These are phyloP conservation scores for Portunus trituberculatus DNA, from an alignment of 1,140 invertebrate species.

Conservation along the genomic window DNA sequence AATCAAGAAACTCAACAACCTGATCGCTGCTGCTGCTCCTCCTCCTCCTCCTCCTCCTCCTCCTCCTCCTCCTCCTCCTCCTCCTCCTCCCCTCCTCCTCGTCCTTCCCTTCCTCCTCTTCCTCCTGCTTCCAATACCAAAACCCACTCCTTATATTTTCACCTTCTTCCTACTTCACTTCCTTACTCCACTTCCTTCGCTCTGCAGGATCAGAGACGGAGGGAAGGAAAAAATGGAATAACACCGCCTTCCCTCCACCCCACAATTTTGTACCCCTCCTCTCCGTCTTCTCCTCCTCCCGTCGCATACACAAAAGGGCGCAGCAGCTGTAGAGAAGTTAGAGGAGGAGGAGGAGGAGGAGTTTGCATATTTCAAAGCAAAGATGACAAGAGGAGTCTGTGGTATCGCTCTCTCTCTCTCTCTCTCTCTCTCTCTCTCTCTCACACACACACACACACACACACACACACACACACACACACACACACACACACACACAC, in stretches of 20 bases:
- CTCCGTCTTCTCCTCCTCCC: neutral
- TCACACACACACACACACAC: no score
- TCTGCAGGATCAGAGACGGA: neutral
- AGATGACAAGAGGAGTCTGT: neutral
- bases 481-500: no score
- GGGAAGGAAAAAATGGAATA: no score
- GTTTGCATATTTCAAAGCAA: slow-evolving; percentile 14
- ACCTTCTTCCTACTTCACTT: neutral
- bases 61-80: neutral
- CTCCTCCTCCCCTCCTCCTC: neutral
- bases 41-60: neutral
- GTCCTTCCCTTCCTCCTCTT: no score
- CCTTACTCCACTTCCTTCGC: neutral
- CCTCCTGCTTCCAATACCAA: no score
- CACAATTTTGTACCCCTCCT: no score
- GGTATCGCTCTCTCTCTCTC: neutral
- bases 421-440: neutral
- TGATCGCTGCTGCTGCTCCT: neutral
- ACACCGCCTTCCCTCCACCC: no score
- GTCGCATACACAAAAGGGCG: neutral
- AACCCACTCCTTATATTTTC: neutral
- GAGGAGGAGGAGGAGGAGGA: neutral
- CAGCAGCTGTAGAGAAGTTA: neutral
- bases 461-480: no score
- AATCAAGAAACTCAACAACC: neutral